A percentile compares a stretch with the other conserved stretches of the same genome.
Evolutionary conservation across 35 echinoderm and acorn worm genomes (phyloP).

Genomic region (Lytechinus pictus): DNA sequence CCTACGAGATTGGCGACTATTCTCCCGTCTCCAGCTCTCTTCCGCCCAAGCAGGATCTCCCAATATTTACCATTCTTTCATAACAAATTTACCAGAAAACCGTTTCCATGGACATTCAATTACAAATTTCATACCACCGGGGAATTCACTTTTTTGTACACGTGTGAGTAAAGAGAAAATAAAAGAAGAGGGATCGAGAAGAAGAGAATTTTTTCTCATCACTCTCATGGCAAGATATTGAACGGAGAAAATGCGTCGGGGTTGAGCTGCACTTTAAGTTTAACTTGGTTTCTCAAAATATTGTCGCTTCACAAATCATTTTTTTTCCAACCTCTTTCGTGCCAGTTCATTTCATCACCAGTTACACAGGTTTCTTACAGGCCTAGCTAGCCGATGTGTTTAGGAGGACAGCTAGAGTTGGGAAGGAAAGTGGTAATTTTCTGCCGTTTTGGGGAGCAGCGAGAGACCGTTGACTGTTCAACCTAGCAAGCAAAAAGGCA

Average conservation of each 20-base stretch:
- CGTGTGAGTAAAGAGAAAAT: neutral
- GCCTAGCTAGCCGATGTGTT: neutral
- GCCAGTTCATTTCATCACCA: neutral
- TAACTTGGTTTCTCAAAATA: neutral
- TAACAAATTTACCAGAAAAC: conserved; percentile 1
- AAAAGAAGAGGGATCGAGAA: neutral
- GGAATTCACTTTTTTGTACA: conserved; percentile 1
- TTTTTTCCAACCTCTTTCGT: neutral
- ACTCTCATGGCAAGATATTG: neutral
- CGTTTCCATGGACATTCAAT: conserved; percentile 7
- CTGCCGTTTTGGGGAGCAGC: neutral
- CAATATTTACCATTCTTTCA: conserved; percentile 1
- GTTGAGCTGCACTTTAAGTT: neutral
- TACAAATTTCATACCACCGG: neutral
- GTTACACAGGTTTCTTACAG: neutral
- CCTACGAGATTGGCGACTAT: neutral
- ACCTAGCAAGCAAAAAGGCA: conserved; percentile 35
- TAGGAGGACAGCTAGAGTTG: neutral
- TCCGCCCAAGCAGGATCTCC: neutral
- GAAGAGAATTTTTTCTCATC: neutral
- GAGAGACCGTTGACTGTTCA: conserved; percentile 16
- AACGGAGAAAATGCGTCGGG: neutral
- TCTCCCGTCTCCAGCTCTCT: neutral
- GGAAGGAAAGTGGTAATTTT: neutral
- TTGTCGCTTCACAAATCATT: neutral